A percentile compares a stretch with the other conserved stretches of the same genome.
Conservation (phyloP, 2,888 invertebrate species). For the Frankliniella intonsa region DNA sequence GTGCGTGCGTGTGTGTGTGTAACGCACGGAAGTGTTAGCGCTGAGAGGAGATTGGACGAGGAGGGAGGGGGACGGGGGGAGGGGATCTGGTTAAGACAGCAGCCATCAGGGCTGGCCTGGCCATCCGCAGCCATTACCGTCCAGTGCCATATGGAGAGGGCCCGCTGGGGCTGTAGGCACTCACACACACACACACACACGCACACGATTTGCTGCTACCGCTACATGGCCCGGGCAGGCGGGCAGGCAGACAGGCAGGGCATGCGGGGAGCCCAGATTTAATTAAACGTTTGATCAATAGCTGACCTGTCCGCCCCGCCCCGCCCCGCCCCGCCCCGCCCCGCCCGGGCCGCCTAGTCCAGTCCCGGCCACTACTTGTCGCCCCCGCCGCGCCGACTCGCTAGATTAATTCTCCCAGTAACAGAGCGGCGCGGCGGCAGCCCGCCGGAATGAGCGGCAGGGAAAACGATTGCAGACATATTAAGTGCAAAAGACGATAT, state of each 20-base stretch:
- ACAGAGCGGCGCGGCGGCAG: background rate
- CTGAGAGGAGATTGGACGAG: no score
- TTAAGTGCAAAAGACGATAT: background rate
- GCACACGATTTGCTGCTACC: background rate
- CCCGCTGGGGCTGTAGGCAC: background rate
- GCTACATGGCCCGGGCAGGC: no score
- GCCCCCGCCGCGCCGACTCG: background rate
- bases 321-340: no score
- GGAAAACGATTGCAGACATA: background rate
- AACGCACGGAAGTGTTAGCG: no score
- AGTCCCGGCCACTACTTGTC: background rate
- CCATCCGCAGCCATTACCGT: no score
- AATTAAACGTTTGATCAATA: conserved; percentile 25
- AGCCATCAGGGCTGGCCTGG: no score
- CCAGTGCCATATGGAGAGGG: no score
- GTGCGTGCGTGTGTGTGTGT: no score
- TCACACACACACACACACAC: background rate
- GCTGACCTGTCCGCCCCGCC: background rate
- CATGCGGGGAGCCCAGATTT: background rate
- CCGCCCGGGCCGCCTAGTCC: no score
- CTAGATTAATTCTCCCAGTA: background rate
- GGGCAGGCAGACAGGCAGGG: background rate
- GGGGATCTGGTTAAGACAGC: no score
- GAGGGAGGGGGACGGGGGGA: no score
- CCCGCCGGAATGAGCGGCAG: background rate